phyloP scores from a whole-genome alignment of 2,888 invertebrate genomes.

The Pollenia labialis region DNA sequence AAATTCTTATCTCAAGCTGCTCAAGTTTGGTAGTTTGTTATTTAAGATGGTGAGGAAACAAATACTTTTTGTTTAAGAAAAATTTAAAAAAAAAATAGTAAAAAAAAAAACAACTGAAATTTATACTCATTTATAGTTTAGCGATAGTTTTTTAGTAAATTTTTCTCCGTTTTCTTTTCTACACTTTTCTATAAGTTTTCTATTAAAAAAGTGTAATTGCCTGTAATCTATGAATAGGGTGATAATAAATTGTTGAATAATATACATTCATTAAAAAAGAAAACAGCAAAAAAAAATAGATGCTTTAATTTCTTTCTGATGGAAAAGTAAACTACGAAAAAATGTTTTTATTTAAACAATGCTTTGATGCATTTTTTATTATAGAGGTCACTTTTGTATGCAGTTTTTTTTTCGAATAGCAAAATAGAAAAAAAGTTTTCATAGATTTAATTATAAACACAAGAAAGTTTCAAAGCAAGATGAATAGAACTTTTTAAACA shows the following conservation, averaged over 20 bases:
- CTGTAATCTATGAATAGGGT: slow-evolving; percentile 52
- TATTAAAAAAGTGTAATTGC: slow-evolving; percentile 61
- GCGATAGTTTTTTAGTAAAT: slow-evolving; percentile 37
- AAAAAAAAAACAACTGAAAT: slow-evolving; percentile 34
- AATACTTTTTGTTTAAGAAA: slow-evolving; percentile 13
- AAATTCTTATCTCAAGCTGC: slow-evolving; percentile 57
- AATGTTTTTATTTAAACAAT: slow-evolving; percentile 18
- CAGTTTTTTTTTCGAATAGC: not conserved
- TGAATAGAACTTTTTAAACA: slow-evolving; percentile 41
- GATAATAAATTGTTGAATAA: slow-evolving; percentile 48
- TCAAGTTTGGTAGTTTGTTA: slow-evolving; percentile 25
- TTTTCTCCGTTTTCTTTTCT: not conserved
- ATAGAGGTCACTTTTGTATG: slow-evolving; percentile 39
- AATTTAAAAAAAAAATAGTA: not conserved
- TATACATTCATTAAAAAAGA: not conserved
- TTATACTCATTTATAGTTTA: slow-evolving; percentile 63
- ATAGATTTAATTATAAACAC: slow-evolving; percentile 53
- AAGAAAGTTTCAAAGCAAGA: slow-evolving; percentile 45
- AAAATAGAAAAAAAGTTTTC: slow-evolving; percentile 4
- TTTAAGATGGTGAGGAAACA: not conserved
- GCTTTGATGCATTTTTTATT: slow-evolving; percentile 39
- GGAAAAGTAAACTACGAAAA: not conserved
- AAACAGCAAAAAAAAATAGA: not conserved
- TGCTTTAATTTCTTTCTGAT: slow-evolving; percentile 21
- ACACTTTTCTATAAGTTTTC: slow-evolving; percentile 3